phyloP scores from a whole-genome alignment of 2,113 vertebrate genomes.

The Gracilinanus agilis region DNA sequence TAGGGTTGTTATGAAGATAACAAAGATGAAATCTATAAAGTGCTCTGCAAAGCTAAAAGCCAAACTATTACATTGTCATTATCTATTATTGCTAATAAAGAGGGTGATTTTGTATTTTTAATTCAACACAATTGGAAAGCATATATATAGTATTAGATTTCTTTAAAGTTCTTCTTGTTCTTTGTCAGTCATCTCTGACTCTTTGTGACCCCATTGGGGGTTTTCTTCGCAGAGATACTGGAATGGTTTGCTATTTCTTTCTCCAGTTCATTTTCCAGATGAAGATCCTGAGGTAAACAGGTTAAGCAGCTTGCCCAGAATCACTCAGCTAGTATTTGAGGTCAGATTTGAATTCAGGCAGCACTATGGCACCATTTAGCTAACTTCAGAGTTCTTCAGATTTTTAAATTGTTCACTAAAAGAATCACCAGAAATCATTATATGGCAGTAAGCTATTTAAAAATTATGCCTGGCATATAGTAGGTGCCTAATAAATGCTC shows the following conservation, averaged over 20 bases:
- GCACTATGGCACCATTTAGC: too few relatives aligned
- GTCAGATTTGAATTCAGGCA: too few relatives aligned
- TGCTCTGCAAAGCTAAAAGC: neutral
- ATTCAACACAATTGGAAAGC: conserved; percentile 34
- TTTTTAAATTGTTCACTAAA: neutral
- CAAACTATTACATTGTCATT: neutral
- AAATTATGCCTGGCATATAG: neutral
- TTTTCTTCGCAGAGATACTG: too few relatives aligned
- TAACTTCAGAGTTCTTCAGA: neutral
- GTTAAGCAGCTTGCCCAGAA: too few relatives aligned
- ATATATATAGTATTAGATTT: neutral
- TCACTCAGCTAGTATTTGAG: too few relatives aligned
- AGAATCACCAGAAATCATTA: neutral
- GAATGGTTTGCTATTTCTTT: too few relatives aligned
- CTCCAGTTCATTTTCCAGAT: too few relatives aligned
- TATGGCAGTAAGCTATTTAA: neutral
- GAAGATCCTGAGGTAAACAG: too few relatives aligned
- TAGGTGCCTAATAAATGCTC: neutral
- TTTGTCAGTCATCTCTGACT: too few relatives aligned
- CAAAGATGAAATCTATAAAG: neutral
- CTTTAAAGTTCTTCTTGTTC: neutral
- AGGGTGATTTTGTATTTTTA: conserved; percentile 62
- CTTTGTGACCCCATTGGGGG: too few relatives aligned
- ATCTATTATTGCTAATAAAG: conserved; percentile 1
- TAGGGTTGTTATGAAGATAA: neutral